Evolutionary conservation across 2,888 invertebrate species (phyloP).

Genomic region (Cephonodes hylas): DNA sequence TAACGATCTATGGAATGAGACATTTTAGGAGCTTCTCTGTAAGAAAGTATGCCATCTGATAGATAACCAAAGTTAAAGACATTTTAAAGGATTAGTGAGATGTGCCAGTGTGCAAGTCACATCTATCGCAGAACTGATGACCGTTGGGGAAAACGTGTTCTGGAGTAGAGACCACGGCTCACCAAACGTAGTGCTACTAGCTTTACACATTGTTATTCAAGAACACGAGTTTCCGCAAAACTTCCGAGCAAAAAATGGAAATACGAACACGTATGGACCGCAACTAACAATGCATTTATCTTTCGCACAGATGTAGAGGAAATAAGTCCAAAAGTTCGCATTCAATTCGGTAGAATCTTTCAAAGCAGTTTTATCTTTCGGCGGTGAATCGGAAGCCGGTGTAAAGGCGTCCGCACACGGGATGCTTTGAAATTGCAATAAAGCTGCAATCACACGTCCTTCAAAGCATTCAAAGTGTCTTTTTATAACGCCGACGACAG

Average conservation of each 20-base stretch:
- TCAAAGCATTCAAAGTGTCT: conserved; percentile 54
- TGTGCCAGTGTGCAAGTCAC: no score
- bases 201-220: no score
- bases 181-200: no score
- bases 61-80: no score
- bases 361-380: conserved; percentile 36
- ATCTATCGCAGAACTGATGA: no score
- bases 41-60: no score
- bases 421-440: conserved; percentile 60
- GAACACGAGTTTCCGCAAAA: neutral
- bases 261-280: conserved; percentile 29
- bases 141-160: no score
- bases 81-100: no score
- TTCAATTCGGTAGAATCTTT: conserved; percentile 43
- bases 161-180: no score
- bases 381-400: conserved; percentile 13
- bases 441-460: conserved; percentile 66
- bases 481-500: conserved; percentile 44
- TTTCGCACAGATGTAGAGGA: conserved; percentile 22
- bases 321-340: conserved; percentile 27
- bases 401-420: conserved; percentile 26
- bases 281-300: conserved; percentile 13
- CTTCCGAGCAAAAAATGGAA: neutral
- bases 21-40: no score
- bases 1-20: no score